A percentile compares a stretch with the other conserved stretches of the same genome.
These are phyloP conservation scores for Haliclona indistincta DNA, from an alignment of 37 sponge, comb jelly and placozoan species.

Conservation along the genomic window DNA sequence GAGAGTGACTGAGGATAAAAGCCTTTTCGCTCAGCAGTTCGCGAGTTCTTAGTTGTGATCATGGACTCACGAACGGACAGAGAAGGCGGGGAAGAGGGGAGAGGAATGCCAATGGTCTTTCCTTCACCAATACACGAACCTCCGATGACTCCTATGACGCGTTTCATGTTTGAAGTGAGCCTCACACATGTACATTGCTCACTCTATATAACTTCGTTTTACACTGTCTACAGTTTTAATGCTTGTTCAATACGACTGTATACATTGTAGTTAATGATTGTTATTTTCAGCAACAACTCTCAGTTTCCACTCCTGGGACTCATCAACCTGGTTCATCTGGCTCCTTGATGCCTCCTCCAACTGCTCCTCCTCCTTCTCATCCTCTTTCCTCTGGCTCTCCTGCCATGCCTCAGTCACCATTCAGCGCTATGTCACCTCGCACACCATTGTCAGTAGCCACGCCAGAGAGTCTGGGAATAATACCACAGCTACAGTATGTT, in stretches of 20 bases:
- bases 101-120: constrained; percentile 29
- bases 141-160: constrained; percentile 65
- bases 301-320: constrained; percentile 19
- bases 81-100: too few species aligned
- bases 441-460: constrained; percentile 38
- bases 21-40: neutral
- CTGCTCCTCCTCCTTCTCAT: constrained; percentile 54
- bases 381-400: constrained; percentile 16
- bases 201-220: neutral
- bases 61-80: too few species aligned
- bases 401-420: constrained; percentile 5
- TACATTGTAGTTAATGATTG: neutral
- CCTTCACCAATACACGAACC: constrained; percentile 62
- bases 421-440: constrained; percentile 13
- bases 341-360: constrained; percentile 76
- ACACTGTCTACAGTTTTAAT: neutral
- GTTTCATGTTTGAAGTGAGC: constrained; percentile 56
- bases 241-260: neutral
- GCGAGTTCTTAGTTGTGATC: too few species aligned
- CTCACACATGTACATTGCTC: too few species aligned
- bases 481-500: constrained; percentile 78
- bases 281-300: constrained; percentile 25
- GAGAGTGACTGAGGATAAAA: neutral
- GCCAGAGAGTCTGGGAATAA: constrained; percentile 70
- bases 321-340: constrained; percentile 42